Conservation (phyloP, 1,140 invertebrate species). For the Sinonovacula constricta region DNA sequence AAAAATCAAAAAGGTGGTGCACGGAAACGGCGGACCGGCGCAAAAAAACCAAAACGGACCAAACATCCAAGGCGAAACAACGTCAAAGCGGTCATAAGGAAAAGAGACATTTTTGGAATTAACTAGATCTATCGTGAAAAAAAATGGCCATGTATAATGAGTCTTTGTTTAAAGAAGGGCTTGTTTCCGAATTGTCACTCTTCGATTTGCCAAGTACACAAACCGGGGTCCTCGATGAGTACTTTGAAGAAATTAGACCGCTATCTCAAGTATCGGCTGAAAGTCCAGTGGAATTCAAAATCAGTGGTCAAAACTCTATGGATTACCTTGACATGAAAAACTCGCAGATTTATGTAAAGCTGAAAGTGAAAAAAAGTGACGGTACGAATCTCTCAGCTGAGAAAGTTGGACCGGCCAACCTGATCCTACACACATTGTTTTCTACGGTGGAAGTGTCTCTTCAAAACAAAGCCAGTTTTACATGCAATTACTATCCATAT, state of each 20-base stretch:
- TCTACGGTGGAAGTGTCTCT: conserved; percentile 44
- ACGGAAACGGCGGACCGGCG: too few relatives aligned
- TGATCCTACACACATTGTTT: conserved; percentile 51
- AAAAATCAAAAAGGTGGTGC: too few relatives aligned
- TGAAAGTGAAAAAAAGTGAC: conserved; percentile 48
- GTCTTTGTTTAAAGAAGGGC: too few relatives aligned
- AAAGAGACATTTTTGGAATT: too few relatives aligned
- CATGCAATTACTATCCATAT: not conserved
- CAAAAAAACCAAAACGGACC: too few relatives aligned
- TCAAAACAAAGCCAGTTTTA: conserved; percentile 33
- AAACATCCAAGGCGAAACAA: too few relatives aligned
- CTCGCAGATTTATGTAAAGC: conserved; percentile 41
- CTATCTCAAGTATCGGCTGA: conserved; percentile 48
- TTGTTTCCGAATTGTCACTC: conserved; percentile 26
- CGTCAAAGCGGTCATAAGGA: too few relatives aligned
- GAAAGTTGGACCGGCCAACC: conserved; percentile 49
- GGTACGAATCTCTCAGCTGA: not conserved
- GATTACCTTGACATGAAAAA: conserved; percentile 54
- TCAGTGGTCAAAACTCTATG: conserved; percentile 56
- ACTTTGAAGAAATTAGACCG: conserved; percentile 51
- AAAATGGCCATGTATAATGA: too few relatives aligned
- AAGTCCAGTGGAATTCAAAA: conserved; percentile 44
- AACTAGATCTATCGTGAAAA: too few relatives aligned
- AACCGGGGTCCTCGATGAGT: conserved; percentile 28
- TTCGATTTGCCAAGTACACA: conserved; percentile 55